Conservation (phyloP, 2,113 vertebrate species). For the Coryphaenoides rupestris region DNA sequence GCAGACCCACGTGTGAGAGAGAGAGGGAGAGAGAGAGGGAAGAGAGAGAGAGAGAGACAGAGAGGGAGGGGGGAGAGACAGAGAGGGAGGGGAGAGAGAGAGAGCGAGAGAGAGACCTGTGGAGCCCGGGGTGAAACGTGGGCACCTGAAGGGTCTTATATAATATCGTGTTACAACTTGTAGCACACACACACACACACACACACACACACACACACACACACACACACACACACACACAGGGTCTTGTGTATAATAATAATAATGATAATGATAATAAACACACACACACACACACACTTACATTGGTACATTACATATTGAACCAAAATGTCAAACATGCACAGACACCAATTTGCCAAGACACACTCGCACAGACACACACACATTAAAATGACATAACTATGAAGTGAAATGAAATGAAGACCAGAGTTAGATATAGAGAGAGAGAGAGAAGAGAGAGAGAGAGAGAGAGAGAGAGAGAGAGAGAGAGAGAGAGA, state of each 20-base stretch:
- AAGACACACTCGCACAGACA: not conserved
- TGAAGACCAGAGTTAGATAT: conserved; percentile 24
- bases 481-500: not conserved
- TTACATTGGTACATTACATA: not conserved
- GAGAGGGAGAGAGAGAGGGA: conserved; percentile 8
- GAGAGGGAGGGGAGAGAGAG: conserved; percentile 77
- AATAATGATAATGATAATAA: no score
- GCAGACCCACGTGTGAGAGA: conserved; percentile 92
- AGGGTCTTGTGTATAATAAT: not conserved
- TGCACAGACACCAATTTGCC: not conserved
- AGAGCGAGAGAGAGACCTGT: conserved; percentile 41
- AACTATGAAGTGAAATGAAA: conserved; percentile 47
- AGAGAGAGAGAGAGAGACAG: conserved; percentile 74
- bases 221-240: conserved; percentile 48
- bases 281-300: conserved; percentile 15
- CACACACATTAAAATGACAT: conserved; percentile 45
- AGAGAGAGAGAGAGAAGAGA: conserved; percentile 15
- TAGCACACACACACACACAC: conserved; percentile 37
- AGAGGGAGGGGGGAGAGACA: conserved; percentile 22
- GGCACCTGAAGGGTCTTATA: conserved; percentile 25
- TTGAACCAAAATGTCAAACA: not conserved
- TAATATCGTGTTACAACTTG: conserved; percentile 52
- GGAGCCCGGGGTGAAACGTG: no score
- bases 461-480: no score
- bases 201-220: conserved; percentile 46